Base-by-base conservation (phyloP, 2,797 vertebrate genomes). In the Pseudopleuronectes americanus region DNA sequence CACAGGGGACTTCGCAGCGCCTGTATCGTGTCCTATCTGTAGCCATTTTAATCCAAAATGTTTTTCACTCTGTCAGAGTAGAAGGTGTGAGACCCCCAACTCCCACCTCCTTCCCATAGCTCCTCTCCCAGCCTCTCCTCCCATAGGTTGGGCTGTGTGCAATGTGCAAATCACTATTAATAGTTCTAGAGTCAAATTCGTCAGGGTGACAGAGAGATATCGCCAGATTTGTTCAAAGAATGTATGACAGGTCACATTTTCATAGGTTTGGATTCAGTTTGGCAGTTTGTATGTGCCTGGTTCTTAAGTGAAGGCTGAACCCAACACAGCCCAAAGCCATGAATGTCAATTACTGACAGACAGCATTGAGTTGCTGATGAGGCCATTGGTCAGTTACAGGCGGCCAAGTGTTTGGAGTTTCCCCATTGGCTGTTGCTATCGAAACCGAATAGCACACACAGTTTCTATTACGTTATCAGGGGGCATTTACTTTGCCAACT, bases 131-230 rank as follows among this genome's bases (percentile, higher is more conserved):
- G 64, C 64, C 28, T 72, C 66, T 75, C 41, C 41, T 76, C 65
- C 68, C 64, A 66, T 81, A 66, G 76, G 71, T 74, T 66, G 69
- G 36, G 36, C 10, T 13, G 36, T 38, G 36, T 78, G 76, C 51
- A 10, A 78, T 78, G 83, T 82, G 84, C 73, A 76, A 78, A 84
- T 74, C 80, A 79, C 67, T 80, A 84, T 83, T 77, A 80, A 84
- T 86, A 83, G 77, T 75, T 81, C 67, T 76, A 72, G 75, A 70
- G 82, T 84, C 76, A 75, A 38, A 0, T 31, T 79, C 72, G 55
- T 68, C 14, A 51, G 63, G 58, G 70, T 74, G 77, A 82, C 71
- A 59, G 74, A 61, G 56, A 69, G 24, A 67, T 65, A 57, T 68
- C 57, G 47, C 21, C 64, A 76, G 10, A 64, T 64, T 45, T 55